phyloP scores from a whole-genome alignment of 92 coral and sea anemone genomes.

The Isaurus tuberculatus region DNA sequence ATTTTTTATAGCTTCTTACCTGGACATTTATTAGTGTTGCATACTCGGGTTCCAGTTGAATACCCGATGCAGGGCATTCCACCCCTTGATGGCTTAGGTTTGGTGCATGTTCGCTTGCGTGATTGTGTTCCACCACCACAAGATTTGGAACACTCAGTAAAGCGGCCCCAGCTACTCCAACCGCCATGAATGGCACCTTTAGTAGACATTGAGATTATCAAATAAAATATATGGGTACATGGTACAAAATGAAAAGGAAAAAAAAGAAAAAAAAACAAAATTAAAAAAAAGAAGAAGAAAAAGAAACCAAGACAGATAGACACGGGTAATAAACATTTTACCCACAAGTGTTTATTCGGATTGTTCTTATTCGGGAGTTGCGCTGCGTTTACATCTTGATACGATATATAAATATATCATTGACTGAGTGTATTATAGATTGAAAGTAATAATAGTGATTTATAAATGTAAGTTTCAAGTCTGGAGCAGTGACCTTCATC shows the following conservation, averaged over 20 bases:
- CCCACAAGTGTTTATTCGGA: too few species aligned
- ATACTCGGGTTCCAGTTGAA: neutral
- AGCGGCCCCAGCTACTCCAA: neutral
- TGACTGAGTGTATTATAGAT: too few species aligned
- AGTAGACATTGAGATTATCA: neutral
- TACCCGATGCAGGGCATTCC: slow-evolving; percentile 15
- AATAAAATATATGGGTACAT: neutral
- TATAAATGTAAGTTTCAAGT: too few species aligned
- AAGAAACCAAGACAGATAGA: neutral
- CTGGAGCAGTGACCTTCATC: too few species aligned
- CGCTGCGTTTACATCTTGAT: too few species aligned
- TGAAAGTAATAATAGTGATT: too few species aligned
- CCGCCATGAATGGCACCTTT: neutral
- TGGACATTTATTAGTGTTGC: neutral
- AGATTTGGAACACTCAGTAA: neutral
- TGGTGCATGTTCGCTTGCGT: slow-evolving; percentile 2
- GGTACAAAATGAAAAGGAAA: neutral
- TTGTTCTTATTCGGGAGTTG: too few species aligned
- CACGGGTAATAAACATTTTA: too few species aligned
- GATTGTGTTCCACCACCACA: slow-evolving; percentile 14
- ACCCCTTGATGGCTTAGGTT: neutral
- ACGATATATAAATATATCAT: too few species aligned
- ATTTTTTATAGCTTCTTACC: neutral
- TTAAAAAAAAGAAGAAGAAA: neutral
- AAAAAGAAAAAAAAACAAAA: neutral